phyloP scores from a whole-genome alignment of 2,113 vertebrate genomes.

The Notothenia rossii region DNA sequence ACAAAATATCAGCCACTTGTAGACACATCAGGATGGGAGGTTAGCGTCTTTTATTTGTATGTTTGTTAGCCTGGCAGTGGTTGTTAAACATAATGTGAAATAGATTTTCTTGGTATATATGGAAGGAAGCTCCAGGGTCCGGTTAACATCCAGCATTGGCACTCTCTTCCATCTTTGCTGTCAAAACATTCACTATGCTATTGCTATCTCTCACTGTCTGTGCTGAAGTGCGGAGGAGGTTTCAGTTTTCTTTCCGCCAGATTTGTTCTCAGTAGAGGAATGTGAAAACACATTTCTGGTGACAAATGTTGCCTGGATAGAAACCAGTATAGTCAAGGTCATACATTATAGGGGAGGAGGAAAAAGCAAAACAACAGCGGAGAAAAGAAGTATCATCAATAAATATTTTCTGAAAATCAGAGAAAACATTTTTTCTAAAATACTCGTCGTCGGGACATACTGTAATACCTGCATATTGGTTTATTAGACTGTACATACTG shows the following conservation, averaged over 20 bases:
- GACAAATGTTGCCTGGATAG: not conserved
- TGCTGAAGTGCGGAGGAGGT: not conserved
- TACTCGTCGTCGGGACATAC: not conserved
- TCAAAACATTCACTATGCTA: not conserved
- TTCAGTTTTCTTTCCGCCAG: not conserved
- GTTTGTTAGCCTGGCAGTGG: not conserved
- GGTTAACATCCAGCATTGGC: not conserved
- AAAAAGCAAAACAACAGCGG: not conserved
- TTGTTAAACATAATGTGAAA: not conserved
- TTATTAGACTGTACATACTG: not conserved
- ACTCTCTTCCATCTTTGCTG: not conserved
- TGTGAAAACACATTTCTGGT: not conserved
- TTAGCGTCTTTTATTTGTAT: not conserved
- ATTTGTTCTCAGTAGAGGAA: not conserved
- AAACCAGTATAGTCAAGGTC: not conserved
- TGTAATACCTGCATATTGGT: not conserved
- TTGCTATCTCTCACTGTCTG: not conserved
- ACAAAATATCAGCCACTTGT: not conserved
- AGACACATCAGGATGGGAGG: not conserved
- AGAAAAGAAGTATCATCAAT: not conserved
- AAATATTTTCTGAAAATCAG: not conserved
- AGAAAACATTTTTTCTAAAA: not conserved
- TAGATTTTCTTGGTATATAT: not conserved
- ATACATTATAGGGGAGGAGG: not conserved
- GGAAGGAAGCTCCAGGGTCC: not conserved